Evolutionary conservation across 2,797 vertebrate genomes (phyloP), one percentile per base, ranked within the genome.

Genomic region (Eulemur coronatus): DNA sequence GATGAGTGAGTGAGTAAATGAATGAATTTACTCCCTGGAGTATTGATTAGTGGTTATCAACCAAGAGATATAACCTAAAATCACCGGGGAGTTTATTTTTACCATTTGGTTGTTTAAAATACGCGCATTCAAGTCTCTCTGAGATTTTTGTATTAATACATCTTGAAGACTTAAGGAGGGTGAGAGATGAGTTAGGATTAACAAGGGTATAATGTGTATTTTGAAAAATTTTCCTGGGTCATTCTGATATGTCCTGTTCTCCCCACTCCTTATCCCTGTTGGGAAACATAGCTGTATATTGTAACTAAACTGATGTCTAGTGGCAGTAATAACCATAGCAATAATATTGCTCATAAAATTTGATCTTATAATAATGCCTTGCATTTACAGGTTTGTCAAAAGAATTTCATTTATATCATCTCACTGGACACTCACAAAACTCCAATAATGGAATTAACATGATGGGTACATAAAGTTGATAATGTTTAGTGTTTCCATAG

Each of bases 11-110:
- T 52, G 91, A 81, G 41, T 57, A 81, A 94, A 80, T 67, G 20
- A 94, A 93, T 89, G 48, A 94, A 82, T 76, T 94, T 55, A 73
- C 73, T 89, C 50, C 57, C 26, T 84, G 69, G 59, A 63, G 30
- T 59, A 76, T 22, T 76, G 57, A 90, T 57, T 69, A 50, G 43
- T 79, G 30, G 28, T 96, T 94, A 89, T 52, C 48, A 88, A 82
- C 26, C n/a, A 92, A 95, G 41, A 88, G 18, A 57, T 76, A 76
- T n/a, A 84, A 76, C 8, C 15, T 43, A 95, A 35, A 90, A 73
- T 82, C 30, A 57, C n/a, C 22, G 26, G 20, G 1, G 52, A 46
- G n/a, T 55, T 91, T 86, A 57, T 52, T 81, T 95, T 73, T 91
- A 22, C 50, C 46, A 43, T 80, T 65, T 87, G n/a, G 12, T 70